Evolutionary conservation across 37 sponge, comb jelly and placozoan genomes (phyloP), one percentile per base, ranked within the genome.

Genomic region (Mnemiopsis leidyi): DNA sequence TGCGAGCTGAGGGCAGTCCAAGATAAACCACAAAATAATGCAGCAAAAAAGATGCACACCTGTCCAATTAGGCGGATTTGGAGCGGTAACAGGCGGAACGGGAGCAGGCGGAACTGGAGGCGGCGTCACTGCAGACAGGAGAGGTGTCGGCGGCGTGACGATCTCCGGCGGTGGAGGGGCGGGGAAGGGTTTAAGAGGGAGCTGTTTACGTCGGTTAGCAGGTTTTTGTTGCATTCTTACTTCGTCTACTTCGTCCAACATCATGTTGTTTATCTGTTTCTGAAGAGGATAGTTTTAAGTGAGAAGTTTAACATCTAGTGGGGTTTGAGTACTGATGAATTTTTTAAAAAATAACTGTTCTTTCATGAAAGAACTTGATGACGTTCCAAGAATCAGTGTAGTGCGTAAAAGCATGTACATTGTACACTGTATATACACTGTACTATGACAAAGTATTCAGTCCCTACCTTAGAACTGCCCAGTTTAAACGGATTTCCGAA

Each of bases 401-500:
- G n/a, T n/a, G n/a, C n/a, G n/a, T n/a, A n/a, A n/a, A n/a, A n/a
- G n/a, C n/a, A n/a, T n/a, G n/a, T n/a, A n/a, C n/a, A n/a, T n/a
- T n/a, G n/a, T n/a, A n/a, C n/a, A n/a, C n/a, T n/a, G n/a, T n/a
- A n/a, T n/a, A n/a, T n/a, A n/a, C n/a, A n/a, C n/a, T n/a, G n/a
- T n/a, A n/a, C n/a, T n/a, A n/a, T n/a, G n/a, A n/a, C n/a, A n/a
- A n/a, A n/a, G n/a, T n/a, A n/a, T n/a, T n/a, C n/a, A n/a, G n/a
- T n/a, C n/a, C n/a, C n/a, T 13, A 85, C 90, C 90, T 85, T 85
- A 25, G 90, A 85, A 29, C 5, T 35, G 40, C 90, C 93, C n/a
- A 69, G 93, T 32, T 92, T 92, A 71, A 69, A 92, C 18, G 93
- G 93, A 69, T 92, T 92, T 13, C 93, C 93, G 33, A 92, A 92